Percentiles rank a stretch among this genome's conserved stretches.
Conservation (phyloP, 2,797 vertebrate species). For the Anguilla obscura region DNA sequence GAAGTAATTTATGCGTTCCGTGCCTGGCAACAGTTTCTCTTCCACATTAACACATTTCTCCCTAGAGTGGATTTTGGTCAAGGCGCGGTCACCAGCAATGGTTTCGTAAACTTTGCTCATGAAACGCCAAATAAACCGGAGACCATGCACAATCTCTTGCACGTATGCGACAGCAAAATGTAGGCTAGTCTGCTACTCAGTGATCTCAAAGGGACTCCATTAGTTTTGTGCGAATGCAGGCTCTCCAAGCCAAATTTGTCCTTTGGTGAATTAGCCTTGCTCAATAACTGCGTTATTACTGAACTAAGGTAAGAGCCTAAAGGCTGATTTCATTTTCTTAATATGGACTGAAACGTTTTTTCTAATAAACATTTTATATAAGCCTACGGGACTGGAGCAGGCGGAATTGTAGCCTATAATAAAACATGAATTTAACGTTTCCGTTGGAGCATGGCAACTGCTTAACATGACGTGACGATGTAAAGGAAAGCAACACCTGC, state of each 20-base stretch:
- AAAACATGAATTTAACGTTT: background rate
- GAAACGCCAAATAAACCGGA: background rate
- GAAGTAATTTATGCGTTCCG: background rate
- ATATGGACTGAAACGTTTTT: background rate
- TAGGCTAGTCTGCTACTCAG: background rate
- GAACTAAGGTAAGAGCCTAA: background rate
- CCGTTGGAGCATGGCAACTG: background rate
- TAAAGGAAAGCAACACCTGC: background rate
- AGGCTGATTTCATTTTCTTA: background rate
- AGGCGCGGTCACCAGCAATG: background rate
- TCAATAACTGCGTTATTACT: slow-evolving; percentile 6
- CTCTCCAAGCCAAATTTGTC: background rate
- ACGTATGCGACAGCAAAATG: background rate
- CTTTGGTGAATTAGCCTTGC: background rate
- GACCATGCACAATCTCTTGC: background rate
- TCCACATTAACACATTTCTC: background rate
- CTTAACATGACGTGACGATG: background rate
- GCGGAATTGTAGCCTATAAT: background rate
- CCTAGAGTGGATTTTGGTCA: background rate
- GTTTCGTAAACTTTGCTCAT: background rate
- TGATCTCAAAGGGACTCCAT: background rate
- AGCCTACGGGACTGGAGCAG: background rate
- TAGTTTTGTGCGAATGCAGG: background rate
- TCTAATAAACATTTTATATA: background rate
- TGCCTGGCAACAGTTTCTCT: background rate